Evolutionary conservation across 2,113 vertebrate genomes (phyloP).

Genomic region (Noctilio leporinus): DNA sequence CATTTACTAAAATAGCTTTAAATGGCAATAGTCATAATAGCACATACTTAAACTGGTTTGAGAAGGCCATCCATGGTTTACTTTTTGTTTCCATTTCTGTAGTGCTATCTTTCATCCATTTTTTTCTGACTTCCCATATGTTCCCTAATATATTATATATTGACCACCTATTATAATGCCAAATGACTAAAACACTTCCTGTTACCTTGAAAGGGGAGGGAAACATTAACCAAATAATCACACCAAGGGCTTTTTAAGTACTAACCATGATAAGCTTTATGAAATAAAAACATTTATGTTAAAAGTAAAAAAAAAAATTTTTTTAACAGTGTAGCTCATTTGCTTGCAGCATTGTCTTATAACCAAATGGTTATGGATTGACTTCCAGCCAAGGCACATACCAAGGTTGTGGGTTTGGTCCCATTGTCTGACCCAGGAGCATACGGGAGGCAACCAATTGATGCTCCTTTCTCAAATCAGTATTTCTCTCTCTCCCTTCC

Average conservation of each 20-base stretch:
- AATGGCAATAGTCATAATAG: background rate
- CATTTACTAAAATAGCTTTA: slow-evolving; percentile 9
- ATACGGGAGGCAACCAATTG: too few relatives aligned
- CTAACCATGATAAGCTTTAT: background rate
- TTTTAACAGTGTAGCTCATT: too few relatives aligned
- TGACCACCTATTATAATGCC: background rate
- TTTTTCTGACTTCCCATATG: background rate
- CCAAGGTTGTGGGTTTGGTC: too few relatives aligned
- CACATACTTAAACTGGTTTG: background rate
- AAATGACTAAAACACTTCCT: background rate
- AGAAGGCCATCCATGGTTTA: background rate
- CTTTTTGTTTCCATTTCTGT: background rate
- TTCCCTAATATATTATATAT: background rate
- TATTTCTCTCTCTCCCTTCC: too few relatives aligned
- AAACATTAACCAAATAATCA: background rate
- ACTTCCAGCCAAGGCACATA: too few relatives aligned
- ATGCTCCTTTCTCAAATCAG: too few relatives aligned
- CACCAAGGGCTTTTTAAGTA: background rate
- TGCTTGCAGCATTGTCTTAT: too few relatives aligned
- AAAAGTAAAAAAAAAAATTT: background rate
- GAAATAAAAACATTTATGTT: background rate
- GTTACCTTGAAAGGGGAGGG: background rate
- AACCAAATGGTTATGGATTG: too few relatives aligned
- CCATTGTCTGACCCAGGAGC: too few relatives aligned
- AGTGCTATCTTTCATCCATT: background rate